Evolutionary conservation across 2,113 vertebrate species (phyloP).

Genomic region (Macquaria australasica): DNA sequence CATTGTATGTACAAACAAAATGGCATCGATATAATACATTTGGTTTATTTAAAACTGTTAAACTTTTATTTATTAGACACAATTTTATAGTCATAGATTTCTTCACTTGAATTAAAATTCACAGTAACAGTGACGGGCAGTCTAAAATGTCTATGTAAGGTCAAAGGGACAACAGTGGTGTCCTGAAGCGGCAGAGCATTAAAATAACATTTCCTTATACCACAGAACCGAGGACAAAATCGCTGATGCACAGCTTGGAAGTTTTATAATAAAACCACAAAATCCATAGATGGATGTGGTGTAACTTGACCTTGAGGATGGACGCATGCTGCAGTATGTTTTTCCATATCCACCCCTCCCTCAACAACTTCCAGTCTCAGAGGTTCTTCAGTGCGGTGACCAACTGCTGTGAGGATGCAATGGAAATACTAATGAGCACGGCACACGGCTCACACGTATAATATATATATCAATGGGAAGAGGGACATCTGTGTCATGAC

Average conservation of each 20-base stretch:
- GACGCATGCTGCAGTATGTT: constrained; percentile 9
- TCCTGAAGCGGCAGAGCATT: constrained; percentile 14
- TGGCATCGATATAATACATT: not conserved
- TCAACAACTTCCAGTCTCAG: constrained; percentile 4
- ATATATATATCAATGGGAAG: not conserved
- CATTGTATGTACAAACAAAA: too few relatives aligned
- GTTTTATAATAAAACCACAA: not conserved
- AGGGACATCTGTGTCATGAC: not conserved
- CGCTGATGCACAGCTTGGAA: not conserved
- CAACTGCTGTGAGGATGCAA: constrained; percentile 47
- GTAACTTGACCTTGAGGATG: constrained; percentile 31
- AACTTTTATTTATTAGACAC: not conserved
- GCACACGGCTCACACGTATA: constrained; percentile 4
- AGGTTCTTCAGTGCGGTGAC: constrained; percentile 28
- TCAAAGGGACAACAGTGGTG: not conserved
- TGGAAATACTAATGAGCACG: constrained; percentile 55
- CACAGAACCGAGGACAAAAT: not conserved
- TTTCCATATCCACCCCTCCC: not conserved
- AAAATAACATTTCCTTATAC: not conserved
- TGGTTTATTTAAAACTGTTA: not conserved
- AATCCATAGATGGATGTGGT: not conserved
- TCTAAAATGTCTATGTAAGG: not conserved
- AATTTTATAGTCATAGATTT: not conserved
- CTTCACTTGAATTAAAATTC: not conserved
- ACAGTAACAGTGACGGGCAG: not conserved